Conservation (phyloP, 2,797 vertebrate species). For the Thaleichthys pacificus region DNA sequence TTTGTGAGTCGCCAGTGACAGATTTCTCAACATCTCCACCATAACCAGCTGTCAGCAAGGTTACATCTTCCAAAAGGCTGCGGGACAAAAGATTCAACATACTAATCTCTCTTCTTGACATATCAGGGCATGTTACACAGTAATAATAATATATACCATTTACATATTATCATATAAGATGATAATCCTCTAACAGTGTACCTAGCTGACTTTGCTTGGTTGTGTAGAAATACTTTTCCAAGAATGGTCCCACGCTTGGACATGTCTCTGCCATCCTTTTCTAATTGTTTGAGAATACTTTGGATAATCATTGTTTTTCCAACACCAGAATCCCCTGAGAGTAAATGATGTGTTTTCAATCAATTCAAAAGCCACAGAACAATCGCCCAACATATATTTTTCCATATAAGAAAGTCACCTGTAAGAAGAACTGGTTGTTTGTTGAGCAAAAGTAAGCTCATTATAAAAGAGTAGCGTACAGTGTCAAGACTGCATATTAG, state of each 20-base stretch:
- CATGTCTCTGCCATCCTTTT: constrained; percentile 47
- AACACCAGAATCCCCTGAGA: constrained; percentile 64
- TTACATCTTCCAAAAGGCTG: constrained; percentile 28
- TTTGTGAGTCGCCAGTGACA: not conserved
- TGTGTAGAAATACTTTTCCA: constrained; percentile 62
- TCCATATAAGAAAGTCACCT: constrained; percentile 41
- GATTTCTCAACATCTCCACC: not conserved
- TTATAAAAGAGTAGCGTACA: constrained; percentile 60
- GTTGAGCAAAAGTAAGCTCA: constrained; percentile 61
- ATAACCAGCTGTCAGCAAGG: constrained; percentile 20
- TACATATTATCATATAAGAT: not conserved
- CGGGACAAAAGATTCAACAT: not conserved
- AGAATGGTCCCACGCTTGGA: constrained; percentile 59
- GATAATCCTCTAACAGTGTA: not conserved
- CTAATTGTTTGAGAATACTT: constrained; percentile 60
- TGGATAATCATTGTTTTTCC: constrained; percentile 64
- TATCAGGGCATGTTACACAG: not conserved
- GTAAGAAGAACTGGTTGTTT: constrained; percentile 66
- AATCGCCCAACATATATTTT: not conserved
- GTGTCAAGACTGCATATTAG: constrained; percentile 57
- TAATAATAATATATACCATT: not conserved
- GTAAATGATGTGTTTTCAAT: not conserved
- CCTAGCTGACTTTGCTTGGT: constrained; percentile 46
- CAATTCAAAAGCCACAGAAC: not conserved
- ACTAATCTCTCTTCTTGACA: not conserved